A percentile compares a stretch with the other conserved stretches of the same genome.
phyloP scores from a whole-genome alignment of 64 coral and sea anemone genomes.

The Exaiptasia diaphana region DNA sequence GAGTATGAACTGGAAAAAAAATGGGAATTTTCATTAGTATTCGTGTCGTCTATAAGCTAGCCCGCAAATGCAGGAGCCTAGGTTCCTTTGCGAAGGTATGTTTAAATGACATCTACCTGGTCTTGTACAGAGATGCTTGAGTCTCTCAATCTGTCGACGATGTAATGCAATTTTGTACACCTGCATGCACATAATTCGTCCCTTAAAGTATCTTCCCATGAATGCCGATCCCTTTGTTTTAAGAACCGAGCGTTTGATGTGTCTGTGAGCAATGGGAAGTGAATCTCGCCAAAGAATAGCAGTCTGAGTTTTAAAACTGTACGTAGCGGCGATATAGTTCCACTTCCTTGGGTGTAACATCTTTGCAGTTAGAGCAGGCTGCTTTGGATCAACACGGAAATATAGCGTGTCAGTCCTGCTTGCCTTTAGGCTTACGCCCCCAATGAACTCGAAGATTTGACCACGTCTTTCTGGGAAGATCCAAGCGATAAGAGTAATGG shows the following conservation, averaged over 20 bases:
- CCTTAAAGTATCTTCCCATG: conserved; percentile 72
- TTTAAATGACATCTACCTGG: conserved; percentile 73
- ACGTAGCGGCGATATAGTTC: conserved; percentile 77
- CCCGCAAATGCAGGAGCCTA: no score
- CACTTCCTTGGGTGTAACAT: conserved; percentile 37
- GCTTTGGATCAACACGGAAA: conserved; percentile 46
- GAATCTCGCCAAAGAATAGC: conserved; percentile 69
- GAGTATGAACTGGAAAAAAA: background rate
- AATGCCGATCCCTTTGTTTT: conserved; percentile 23
- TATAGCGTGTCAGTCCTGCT: conserved; percentile 52
- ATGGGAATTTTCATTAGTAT: background rate
- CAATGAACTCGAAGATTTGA: conserved; percentile 46
- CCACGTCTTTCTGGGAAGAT: conserved; percentile 21
- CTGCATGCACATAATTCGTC: conserved; percentile 68
- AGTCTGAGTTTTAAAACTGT: conserved; percentile 49
- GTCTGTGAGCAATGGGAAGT: conserved; percentile 4
- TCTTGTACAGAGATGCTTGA: conserved; percentile 75
- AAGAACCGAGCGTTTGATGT: conserved; percentile 48
- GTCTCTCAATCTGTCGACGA: conserved; percentile 59
- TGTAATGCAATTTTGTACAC: conserved; percentile 59
- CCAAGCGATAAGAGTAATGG: conserved; percentile 62
- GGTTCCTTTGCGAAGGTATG: no score
- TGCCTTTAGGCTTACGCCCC: conserved; percentile 42
- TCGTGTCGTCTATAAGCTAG: no score
- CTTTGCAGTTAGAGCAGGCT: conserved; percentile 23